Evolutionary conservation across 2,888 invertebrate genomes (phyloP).

Genomic region (Theretra japonica): DNA sequence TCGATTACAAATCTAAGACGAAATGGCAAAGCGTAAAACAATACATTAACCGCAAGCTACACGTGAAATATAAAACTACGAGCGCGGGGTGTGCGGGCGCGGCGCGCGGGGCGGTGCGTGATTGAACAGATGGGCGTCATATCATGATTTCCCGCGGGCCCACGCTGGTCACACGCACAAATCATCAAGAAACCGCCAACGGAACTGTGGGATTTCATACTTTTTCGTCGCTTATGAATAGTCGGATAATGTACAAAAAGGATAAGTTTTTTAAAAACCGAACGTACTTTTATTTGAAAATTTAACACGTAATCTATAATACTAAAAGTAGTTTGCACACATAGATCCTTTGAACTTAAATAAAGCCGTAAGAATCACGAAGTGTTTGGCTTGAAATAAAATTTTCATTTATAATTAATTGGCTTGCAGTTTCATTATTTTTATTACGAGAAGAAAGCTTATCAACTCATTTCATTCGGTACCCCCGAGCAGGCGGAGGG

Average conservation of each 20-base stretch:
- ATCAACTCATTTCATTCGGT: too few species aligned
- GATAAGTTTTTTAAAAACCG: background rate
- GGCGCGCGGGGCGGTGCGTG: conserved; percentile 32
- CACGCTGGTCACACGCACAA: conserved; percentile 38
- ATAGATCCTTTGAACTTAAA: too few species aligned
- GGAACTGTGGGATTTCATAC: background rate
- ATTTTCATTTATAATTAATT: too few species aligned
- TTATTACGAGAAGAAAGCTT: too few species aligned
- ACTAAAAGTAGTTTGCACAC: too few species aligned
- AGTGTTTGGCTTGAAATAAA: too few species aligned
- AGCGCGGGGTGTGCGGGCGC: background rate
- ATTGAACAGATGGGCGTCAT: conserved; percentile 49
- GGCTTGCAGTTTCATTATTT: too few species aligned
- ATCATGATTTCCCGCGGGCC: conserved; percentile 58
- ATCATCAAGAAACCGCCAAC: conserved; percentile 34
- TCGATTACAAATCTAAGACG: background rate
- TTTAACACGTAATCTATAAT: too few species aligned
- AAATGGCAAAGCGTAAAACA: background rate
- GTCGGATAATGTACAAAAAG: background rate
- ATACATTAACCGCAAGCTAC: conserved; percentile 6
- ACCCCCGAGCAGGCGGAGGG: too few species aligned
- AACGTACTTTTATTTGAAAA: too few species aligned
- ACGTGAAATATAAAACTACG: conserved; percentile 20
- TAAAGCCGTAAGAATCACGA: too few species aligned
- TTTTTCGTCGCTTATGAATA: conserved; percentile 6